Evolutionary conservation across 2,113 vertebrate species (phyloP).

Genomic region (Miniopterus natalensis): DNA sequence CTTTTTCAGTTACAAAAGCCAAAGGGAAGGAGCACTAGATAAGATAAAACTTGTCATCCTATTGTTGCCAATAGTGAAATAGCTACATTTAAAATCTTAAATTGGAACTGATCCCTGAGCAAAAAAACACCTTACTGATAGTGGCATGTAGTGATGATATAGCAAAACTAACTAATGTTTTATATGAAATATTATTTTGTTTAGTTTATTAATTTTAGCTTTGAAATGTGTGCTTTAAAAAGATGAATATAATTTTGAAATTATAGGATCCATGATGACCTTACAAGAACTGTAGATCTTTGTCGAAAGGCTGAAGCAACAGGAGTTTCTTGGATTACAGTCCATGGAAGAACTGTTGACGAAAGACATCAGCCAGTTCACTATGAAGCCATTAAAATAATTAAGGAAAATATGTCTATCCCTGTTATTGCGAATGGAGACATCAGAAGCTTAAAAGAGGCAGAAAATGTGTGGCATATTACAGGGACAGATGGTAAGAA

Average conservation of each 20-base stretch:
- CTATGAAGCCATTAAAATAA: conserved; percentile 95
- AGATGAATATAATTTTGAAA: conserved; percentile 68
- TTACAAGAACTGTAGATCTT: conserved; percentile 94
- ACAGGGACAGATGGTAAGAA: conserved; percentile 95
- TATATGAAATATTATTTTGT: not conserved
- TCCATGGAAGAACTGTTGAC: conserved; percentile 94
- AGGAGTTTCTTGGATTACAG: conserved; percentile 97
- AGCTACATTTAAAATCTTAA: conserved; percentile 33
- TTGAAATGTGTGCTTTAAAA: conserved; percentile 56
- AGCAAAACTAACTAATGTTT: conserved; percentile 43
- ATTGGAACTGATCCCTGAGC: conserved; percentile 20
- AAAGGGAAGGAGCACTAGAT: not conserved
- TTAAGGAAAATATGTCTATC: conserved; percentile 95
- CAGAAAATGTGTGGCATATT: conserved; percentile 90
- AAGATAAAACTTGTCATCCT: conserved; percentile 32
- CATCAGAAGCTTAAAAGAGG: conserved; percentile 93
- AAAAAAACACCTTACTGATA: conserved; percentile 16
- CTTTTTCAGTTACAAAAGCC: conserved; percentile 17
- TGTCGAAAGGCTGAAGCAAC: conserved; percentile 96
- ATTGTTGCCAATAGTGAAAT: conserved; percentile 24
- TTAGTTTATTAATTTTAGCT: conserved; percentile 39
- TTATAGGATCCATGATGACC: conserved; percentile 95
- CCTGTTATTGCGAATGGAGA: conserved; percentile 97
- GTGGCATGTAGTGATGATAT: not conserved
- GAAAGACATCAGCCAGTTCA: conserved; percentile 98